Conservation (phyloP, 2,888 invertebrate species). For the Macrosoma leucophasiata region DNA sequence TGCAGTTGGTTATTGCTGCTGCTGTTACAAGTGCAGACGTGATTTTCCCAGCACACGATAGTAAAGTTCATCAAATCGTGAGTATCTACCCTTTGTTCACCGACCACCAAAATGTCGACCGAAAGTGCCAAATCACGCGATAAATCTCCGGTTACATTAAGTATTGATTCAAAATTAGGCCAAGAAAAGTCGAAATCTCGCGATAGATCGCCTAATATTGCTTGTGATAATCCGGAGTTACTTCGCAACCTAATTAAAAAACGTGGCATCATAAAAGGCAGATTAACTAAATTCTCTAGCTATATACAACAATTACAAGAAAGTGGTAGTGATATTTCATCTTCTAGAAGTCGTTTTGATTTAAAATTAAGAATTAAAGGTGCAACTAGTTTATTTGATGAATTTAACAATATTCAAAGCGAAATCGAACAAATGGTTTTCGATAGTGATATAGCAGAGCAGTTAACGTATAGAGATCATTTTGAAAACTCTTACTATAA, state of each 20-base stretch:
- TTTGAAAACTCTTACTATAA: constrained; percentile 7
- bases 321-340: too few species aligned
- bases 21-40: too few species aligned
- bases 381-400: constrained; percentile 5
- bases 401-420: constrained; percentile 4
- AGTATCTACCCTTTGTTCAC: too few species aligned
- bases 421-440: constrained; percentile 1
- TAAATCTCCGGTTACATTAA: too few species aligned
- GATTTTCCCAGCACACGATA: too few species aligned
- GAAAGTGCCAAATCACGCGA: too few species aligned
- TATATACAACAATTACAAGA: constrained; percentile 5
- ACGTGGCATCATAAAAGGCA: constrained; percentile 3
- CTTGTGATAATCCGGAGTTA: neutral
- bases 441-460: constrained; percentile 5
- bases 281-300: constrained; percentile 4
- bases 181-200: too few species aligned
- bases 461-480: constrained; percentile 5
- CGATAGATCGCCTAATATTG: constrained; percentile 3
- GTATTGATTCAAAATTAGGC: too few species aligned
- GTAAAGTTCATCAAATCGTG: too few species aligned
- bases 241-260: constrained; percentile 4
- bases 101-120: too few species aligned
- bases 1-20: too few species aligned
- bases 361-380: constrained; percentile 3
- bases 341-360: constrained; percentile 2